Conservation (phyloP, 2,113 vertebrate species). For the Atrichornis clamosus region DNA sequence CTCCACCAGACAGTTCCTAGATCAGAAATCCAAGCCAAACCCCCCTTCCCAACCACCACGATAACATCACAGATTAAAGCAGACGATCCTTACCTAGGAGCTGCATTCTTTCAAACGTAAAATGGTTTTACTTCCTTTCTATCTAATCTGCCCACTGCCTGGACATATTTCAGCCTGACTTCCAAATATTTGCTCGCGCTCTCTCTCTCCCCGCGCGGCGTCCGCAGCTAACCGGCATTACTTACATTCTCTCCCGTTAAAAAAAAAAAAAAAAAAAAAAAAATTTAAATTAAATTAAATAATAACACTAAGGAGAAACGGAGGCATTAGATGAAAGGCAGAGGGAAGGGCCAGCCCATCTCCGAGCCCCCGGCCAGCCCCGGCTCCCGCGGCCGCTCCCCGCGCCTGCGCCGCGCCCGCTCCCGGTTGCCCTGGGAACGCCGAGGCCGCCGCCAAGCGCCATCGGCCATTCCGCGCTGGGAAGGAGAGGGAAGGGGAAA, state of each 20-base stretch:
- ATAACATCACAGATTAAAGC: not conserved
- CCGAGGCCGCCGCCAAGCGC: slow-evolving; percentile 74
- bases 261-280: slow-evolving; percentile 41
- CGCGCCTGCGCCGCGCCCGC: not conserved
- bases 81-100: slow-evolving; percentile 76
- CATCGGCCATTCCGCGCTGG: slow-evolving; percentile 78
- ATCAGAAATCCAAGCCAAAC: slow-evolving; percentile 28
- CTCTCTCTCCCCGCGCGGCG: slow-evolving; percentile 63
- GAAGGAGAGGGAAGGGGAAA: not conserved
- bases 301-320: not conserved
- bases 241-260: slow-evolving; percentile 75
- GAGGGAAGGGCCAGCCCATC: slow-evolving; percentile 77
- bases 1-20: slow-evolving; percentile 23
- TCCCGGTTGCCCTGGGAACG: slow-evolving; percentile 78
- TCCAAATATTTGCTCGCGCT: slow-evolving; percentile 61
- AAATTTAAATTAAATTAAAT: not conserved
- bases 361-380: slow-evolving; percentile 79
- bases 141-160: slow-evolving; percentile 72
- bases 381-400: slow-evolving; percentile 36
- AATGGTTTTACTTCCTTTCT: slow-evolving; percentile 73
- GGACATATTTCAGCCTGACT: slow-evolving; percentile 71
- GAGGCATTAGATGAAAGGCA: slow-evolving; percentile 77
- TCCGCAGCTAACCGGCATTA: slow-evolving; percentile 72
- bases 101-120: slow-evolving; percentile 75
- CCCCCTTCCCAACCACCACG: not conserved